A percentile compares a stretch with the other conserved stretches of the same genome.
Evolutionary conservation across 1,140 invertebrate species (phyloP).

Genomic region (Aphaenogaster floridana): DNA sequence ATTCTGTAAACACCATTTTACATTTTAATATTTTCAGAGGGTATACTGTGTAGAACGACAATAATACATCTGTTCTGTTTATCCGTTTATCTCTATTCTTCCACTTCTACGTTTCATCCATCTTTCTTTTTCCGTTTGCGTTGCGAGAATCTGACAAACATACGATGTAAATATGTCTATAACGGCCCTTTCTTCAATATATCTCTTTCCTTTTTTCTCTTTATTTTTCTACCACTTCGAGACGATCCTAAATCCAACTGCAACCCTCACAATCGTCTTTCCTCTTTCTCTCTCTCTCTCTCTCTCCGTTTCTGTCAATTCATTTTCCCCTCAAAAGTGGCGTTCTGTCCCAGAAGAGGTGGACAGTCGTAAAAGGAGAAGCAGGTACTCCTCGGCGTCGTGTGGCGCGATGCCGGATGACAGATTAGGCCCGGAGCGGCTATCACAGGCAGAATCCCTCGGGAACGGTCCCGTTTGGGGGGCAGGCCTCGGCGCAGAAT

Average conservation of each 20-base stretch:
- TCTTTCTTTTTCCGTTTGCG: not conserved
- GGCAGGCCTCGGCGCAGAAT: conserved; percentile 68
- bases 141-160: not conserved
- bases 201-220: not conserved
- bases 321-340: conserved; percentile 1
- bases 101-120: not conserved
- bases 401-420: conserved; percentile 77
- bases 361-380: not conserved
- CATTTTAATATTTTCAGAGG: not conserved
- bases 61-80: not conserved
- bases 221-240: not conserved
- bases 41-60: not conserved
- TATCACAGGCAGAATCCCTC: conserved; percentile 53
- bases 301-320: not conserved
- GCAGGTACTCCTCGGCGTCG: not conserved
- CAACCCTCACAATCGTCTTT: not conserved
- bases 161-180: not conserved
- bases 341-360: not conserved
- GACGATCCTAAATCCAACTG: not conserved
- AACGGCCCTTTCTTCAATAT: not conserved
- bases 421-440: conserved; percentile 67
- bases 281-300: not conserved
- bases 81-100: not conserved
- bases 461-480: conserved; percentile 54
- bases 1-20: not conserved